Evolutionary conservation across 2,797 vertebrate species (phyloP).

Genomic region (Anomalospiza imberbis): DNA sequence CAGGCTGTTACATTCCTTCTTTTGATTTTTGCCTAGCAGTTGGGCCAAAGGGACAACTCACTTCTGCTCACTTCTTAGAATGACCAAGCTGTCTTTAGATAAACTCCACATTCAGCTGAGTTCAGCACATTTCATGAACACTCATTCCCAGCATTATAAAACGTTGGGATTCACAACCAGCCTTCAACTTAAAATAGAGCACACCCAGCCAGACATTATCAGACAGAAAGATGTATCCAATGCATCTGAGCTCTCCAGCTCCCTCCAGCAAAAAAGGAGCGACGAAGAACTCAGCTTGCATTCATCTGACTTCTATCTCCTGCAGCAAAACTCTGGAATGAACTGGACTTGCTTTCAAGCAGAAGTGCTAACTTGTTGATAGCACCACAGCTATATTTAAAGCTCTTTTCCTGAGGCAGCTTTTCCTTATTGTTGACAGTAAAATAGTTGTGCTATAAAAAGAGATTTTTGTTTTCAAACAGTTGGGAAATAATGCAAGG

Average conservation of each 20-base stretch:
- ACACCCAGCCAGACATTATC: neutral
- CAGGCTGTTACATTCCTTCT: neutral
- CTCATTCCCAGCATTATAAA: neutral
- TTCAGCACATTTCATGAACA: neutral
- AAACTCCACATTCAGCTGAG: neutral
- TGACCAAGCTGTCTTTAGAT: neutral
- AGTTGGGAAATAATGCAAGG: neutral
- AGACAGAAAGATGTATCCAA: neutral
- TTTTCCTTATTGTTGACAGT: conserved; percentile 1
- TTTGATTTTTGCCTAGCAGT: neutral
- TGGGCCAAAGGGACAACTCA: neutral
- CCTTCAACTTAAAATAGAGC: neutral
- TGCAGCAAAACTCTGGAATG: neutral
- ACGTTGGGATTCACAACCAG: neutral
- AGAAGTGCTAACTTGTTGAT: conserved; percentile 14
- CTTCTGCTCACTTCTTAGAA: neutral
- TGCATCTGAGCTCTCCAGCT: neutral
- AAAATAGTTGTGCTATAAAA: conserved; percentile 3
- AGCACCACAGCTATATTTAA: neutral
- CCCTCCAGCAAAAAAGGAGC: neutral
- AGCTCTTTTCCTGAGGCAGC: neutral
- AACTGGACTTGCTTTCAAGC: neutral
- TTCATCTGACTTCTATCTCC: neutral
- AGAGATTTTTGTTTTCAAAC: neutral
- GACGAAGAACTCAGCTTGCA: neutral